Evolutionary conservation across 2,888 invertebrate genomes (phyloP).

Genomic region (Orchesellides sinensis): DNA sequence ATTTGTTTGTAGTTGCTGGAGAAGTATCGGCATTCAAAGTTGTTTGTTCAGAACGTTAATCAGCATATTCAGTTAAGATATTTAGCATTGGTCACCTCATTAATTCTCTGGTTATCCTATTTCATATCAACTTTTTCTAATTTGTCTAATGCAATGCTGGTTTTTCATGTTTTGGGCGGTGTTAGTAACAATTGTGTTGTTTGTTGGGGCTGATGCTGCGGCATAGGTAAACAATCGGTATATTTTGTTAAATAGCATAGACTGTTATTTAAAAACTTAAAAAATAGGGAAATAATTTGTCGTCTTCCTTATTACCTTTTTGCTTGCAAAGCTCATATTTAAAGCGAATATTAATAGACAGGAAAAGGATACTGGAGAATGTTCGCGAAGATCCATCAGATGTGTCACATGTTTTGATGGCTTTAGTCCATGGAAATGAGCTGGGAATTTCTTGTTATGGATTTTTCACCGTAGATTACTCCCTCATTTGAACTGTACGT

Average conservation of each 20-base stretch:
- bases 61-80: not conserved
- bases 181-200: not conserved
- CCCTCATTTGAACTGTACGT: not conserved
- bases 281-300: too few relatives aligned
- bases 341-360: not conserved
- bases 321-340: too few relatives aligned
- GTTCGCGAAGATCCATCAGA: not conserved
- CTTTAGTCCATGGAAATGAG: not conserved
- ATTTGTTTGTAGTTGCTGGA: conserved; percentile 3
- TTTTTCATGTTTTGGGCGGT: not conserved
- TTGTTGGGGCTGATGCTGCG: conserved; percentile 13
- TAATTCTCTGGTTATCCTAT: not conserved
- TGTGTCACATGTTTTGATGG: not conserved
- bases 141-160: not conserved
- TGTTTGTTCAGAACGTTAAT: not conserved
- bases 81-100: not conserved
- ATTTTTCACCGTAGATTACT: not conserved
- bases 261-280: too few relatives aligned
- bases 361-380: not conserved
- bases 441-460: conserved; percentile 28
- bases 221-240: conserved; percentile 8
- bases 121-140: not conserved
- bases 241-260: too few relatives aligned
- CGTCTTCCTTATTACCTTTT: too few relatives aligned
- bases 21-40: conserved; percentile 13